A percentile compares a stretch with the other conserved stretches of the same genome.
Evolutionary conservation across 2,113 vertebrate genomes (phyloP).

Genomic region (Misgurnus anguillicaudatus): DNA sequence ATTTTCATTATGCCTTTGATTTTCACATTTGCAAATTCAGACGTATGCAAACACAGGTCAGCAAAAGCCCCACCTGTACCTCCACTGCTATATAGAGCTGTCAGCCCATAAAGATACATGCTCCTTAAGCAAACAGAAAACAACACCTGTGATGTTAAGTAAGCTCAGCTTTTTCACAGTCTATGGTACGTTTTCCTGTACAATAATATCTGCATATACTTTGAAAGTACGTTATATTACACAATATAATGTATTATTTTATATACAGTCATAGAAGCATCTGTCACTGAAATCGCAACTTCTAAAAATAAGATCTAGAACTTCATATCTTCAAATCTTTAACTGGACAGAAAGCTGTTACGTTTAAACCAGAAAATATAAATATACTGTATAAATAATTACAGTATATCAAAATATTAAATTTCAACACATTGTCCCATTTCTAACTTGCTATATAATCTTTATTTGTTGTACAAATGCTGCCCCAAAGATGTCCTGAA

Average conservation of each 20-base stretch:
- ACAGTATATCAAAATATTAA: no score
- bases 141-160: constrained; percentile 10
- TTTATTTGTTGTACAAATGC: neutral
- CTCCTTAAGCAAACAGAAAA: constrained; percentile 18
- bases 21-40: constrained; percentile 5
- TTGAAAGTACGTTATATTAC: neutral
- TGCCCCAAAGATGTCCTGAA: neutral
- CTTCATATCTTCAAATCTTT: neutral
- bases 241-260: no score
- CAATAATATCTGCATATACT: neutral
- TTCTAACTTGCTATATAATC: neutral
- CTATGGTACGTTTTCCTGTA: neutral
- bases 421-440: neutral
- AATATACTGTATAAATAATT: neutral
- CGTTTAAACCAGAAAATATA: neutral
- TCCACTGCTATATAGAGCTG: constrained; percentile 6
- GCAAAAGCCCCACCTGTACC: constrained; percentile 22
- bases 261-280: no score
- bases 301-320: neutral
- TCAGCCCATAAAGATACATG: constrained; percentile 21
- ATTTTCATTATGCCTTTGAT: constrained; percentile 9
- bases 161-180: neutral
- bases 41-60: constrained; percentile 1
- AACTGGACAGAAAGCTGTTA: neutral
- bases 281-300: no score